Conservation (phyloP, 2,797 vertebrate species). For the Parambassis ranga region DNA sequence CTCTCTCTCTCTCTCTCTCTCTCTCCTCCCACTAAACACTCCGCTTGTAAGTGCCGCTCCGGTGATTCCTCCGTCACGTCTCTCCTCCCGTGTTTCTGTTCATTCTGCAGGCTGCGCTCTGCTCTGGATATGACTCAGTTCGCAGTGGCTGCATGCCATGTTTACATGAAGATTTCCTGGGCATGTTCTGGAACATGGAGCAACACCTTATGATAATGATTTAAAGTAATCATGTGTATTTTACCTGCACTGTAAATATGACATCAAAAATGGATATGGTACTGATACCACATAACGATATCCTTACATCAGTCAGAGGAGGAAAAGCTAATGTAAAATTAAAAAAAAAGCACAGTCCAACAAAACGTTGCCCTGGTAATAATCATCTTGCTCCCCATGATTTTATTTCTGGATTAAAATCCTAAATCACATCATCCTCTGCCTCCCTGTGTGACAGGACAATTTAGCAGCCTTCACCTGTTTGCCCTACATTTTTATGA, state of each 20-base stretch:
- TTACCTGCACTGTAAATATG: slow-evolving; percentile 1
- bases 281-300: neutral
- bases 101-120: slow-evolving; percentile 36
- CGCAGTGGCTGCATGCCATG: slow-evolving; percentile 60
- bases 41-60: slow-evolving; percentile 54
- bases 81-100: slow-evolving; percentile 30
- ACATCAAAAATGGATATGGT: neutral
- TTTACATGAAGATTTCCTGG: slow-evolving; percentile 64
- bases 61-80: slow-evolving; percentile 61
- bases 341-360: slow-evolving; percentile 13
- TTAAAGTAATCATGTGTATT: slow-evolving; percentile 33
- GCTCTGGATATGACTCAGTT: slow-evolving; percentile 47
- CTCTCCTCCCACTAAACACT: slow-evolving; percentile 61
- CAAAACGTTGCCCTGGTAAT: slow-evolving; percentile 9
- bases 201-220: slow-evolving; percentile 36
- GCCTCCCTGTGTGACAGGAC: slow-evolving; percentile 12
- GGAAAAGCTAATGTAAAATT: no score
- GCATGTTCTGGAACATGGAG: slow-evolving; percentile 47
- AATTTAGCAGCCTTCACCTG: slow-evolving; percentile 48
- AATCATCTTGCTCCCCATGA: slow-evolving; percentile 19
- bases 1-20: slow-evolving; percentile 2
- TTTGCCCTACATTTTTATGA: slow-evolving; percentile 54
- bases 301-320: neutral
- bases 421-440: slow-evolving; percentile 50
- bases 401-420: slow-evolving; percentile 48